phyloP scores from a whole-genome alignment of 2,113 vertebrate genomes.

The Uria aalge region DNA sequence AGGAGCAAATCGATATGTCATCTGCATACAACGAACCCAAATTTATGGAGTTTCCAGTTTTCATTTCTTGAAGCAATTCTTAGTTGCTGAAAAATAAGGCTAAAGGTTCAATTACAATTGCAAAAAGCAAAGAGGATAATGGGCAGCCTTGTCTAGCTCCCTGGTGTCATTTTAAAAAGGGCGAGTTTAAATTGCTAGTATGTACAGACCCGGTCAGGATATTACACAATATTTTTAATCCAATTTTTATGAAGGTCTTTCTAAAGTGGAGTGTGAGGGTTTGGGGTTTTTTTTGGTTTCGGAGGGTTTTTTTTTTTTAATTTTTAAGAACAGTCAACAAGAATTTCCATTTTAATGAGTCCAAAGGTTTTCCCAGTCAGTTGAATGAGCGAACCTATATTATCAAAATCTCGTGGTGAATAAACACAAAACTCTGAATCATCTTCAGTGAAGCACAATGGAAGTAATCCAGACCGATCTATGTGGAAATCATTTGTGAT shows the following conservation, averaged over 20 bases:
- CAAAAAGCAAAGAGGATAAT: slow-evolving; percentile 60
- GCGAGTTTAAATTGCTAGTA: slow-evolving; percentile 60
- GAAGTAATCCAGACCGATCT: background rate
- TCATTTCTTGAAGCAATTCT: background rate
- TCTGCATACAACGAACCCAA: background rate
- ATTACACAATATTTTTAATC: slow-evolving; percentile 65
- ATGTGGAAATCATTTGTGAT: background rate
- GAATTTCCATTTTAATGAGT: slow-evolving; percentile 9
- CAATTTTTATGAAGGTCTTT: slow-evolving; percentile 65
- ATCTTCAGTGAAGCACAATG: background rate
- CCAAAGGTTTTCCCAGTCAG: background rate
- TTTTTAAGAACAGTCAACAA: background rate
- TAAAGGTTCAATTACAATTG: slow-evolving; percentile 54
- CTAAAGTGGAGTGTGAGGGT: background rate
- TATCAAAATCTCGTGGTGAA: background rate
- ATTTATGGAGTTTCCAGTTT: background rate
- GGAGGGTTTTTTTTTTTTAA: background rate
- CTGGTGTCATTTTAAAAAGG: slow-evolving; percentile 64
- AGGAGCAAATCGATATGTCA: background rate
- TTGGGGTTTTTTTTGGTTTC: background rate
- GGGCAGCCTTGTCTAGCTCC: slow-evolving; percentile 15
- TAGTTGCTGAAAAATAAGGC: background rate
- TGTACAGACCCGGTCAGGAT: slow-evolving; percentile 37
- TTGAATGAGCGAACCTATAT: background rate
- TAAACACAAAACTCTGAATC: background rate